Base-by-base conservation (phyloP, 2,797 vertebrate species). In the Thalassophryne amazonica region DNA sequence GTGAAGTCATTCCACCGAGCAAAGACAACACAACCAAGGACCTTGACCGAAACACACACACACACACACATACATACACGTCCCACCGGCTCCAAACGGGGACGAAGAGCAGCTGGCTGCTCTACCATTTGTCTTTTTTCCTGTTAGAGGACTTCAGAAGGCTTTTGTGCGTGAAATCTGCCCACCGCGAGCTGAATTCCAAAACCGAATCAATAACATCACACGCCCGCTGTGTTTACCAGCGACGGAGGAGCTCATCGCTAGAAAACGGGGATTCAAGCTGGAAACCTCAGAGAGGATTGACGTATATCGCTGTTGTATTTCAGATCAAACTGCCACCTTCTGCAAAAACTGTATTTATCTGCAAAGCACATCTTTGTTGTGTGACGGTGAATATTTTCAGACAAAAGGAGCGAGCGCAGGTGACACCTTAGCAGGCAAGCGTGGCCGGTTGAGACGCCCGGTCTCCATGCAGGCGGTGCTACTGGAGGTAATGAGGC, bases 401-500 rank as follows among this genome's bases (percentile, higher is more conserved):
- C 39, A 54, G 43, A 43, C 10, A 22, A 58, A 70, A 49, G 27
- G 9, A 34, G 31, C 21, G 35, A 22, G 50, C 7, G 5, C 5
- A 19, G 60, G 25, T 19, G 23, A 6, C 13, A 18, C 46, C 35
- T 53, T 8, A 49, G 46, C 6, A 33, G 51, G 35, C 16, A 52
- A 62, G 57, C 1, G 50, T 6, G 37, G 46, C 46, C 34, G 5
- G 45, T 6, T 4, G 47, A 60, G 50, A 27, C 34, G 19, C 50
- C 20, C n/a, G 8, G 43, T 64, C 61, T 74, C 45, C 54, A 65
- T 48, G 7, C 51, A 46, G 56, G 35, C 71, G 20, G 66, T 57
- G 29, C 59, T 69, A 75, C 60, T 46, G 69, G 59, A 76, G 73
- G 80, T 82, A 86, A 83, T 82, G 84, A 86, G 76, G 78, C 78